These are phyloP conservation scores for Aporophyla lueneburgensis DNA, from an alignment of 2,888 invertebrate genomes.

Conservation along the genomic window DNA sequence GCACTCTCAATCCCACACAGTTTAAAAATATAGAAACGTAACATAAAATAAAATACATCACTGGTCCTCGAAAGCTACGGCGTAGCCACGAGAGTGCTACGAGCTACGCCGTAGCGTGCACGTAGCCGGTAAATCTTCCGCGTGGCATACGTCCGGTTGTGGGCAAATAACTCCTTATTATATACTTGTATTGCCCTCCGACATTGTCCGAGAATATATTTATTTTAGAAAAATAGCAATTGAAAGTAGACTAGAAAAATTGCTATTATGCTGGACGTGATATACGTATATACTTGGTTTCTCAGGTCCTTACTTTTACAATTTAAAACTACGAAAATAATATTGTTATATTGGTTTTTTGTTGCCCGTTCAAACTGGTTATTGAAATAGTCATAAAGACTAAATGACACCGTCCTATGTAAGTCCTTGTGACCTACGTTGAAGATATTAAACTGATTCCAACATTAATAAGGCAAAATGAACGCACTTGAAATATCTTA, in stretches of 20 bases:
- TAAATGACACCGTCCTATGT: neutral
- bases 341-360: neutral
- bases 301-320: neutral
- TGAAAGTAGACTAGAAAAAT: constrained; percentile 10
- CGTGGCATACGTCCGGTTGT: constrained; percentile 57
- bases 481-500: too few relatives aligned
- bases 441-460: too few relatives aligned
- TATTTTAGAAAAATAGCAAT: constrained; percentile 25
- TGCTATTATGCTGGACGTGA: neutral
- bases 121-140: constrained; percentile 65
- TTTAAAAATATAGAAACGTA: constrained; percentile 59
- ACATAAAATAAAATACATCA: constrained; percentile 55
- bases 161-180: constrained; percentile 60
- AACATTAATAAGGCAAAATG: neutral
- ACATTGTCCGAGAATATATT: constrained; percentile 42
- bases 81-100: constrained; percentile 57
- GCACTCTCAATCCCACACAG: constrained; percentile 22
- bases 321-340: neutral
- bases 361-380: neutral
- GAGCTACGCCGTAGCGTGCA: constrained; percentile 67
- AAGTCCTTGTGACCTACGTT: neutral
- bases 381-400: neutral
- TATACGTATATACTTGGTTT: neutral
- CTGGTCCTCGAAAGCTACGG: constrained; percentile 54
- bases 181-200: constrained; percentile 46